Base-by-base conservation (phyloP, 2,888 invertebrate species). In the Drosophila siamana region DNA sequence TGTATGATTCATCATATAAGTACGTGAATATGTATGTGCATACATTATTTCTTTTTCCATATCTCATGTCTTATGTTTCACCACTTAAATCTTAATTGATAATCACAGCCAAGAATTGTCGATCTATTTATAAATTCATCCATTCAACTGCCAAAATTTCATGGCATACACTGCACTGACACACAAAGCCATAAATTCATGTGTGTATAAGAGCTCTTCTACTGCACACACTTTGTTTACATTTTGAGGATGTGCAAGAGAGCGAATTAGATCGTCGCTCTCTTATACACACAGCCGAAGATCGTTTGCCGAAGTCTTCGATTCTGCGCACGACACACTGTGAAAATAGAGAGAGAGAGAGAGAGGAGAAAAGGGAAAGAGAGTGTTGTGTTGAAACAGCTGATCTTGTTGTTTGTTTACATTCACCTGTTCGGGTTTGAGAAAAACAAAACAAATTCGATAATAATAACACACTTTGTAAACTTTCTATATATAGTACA, bases 1-100 rank as follows among this genome's bases (percentile, higher is more conserved):
- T 5, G n/a, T 43, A 40, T 71, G 76, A 74, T 30, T 76, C 74
- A 78, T 51, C 38, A 7, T 36, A 33, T 36, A 44, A 43, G 33
- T 43, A 56, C 38, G 38, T 40, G 9, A 48, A 46, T 51, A 41
- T 33, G 15, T 50, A 44, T 44, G 7, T 36, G 24, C 7, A 51
- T 26, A 48, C 43, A 40, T 46, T 51, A 33, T 15, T 24, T 57
- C 38, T 47, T 47, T 13, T 47, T 47, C 48, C 16, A 84, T 72
- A 30, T 67, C 59, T 67, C 81, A 78, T 19, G 19, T 72, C 81
- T 86, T 73, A 63, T 70, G 64, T 86, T 84, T 84, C 85, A 86
- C 63, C 72, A 65, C 65, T 65, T 73, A 73, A 74, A 78, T 78
- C 63, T 68, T 74, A 70, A 78, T 82, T 82, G 79, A 73, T 68